These are phyloP conservation scores for Keiferia lycopersicella DNA, from an alignment of 2,888 invertebrate genomes.

Conservation along the genomic window DNA sequence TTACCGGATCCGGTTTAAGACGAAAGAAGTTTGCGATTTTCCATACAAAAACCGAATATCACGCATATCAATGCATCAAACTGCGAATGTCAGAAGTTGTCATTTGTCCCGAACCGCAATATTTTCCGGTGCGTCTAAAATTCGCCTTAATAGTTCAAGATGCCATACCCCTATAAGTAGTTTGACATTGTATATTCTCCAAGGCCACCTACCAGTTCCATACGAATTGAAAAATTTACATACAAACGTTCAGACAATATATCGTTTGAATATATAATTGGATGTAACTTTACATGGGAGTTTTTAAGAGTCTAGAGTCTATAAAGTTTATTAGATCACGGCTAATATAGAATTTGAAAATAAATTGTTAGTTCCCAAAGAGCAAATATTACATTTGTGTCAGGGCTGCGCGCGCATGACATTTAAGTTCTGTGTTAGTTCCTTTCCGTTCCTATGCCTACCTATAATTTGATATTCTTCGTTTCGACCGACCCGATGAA, in stretches of 20 bases:
- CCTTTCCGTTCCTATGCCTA: too few relatives aligned
- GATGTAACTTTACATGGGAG: background rate
- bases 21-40: too few relatives aligned
- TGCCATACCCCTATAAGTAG: background rate
- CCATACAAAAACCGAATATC: too few relatives aligned
- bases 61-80: too few relatives aligned
- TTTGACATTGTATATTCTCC: constrained; percentile 6
- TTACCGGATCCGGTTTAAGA: too few relatives aligned
- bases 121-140: background rate
- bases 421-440: too few relatives aligned
- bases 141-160: background rate
- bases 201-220: constrained; percentile 9
- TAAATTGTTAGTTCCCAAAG: background rate
- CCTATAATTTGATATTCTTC: too few relatives aligned
- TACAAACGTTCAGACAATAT: constrained; percentile 30
- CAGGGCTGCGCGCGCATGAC: too few relatives aligned
- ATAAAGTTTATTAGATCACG: background rate
- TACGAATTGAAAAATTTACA: constrained; percentile 29
- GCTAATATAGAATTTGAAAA: background rate
- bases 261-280: constrained; percentile 28
- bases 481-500: too few relatives aligned
- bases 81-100: too few relatives aligned
- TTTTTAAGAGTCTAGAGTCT: background rate
- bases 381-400: too few relatives aligned
- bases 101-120: too few relatives aligned